Evolutionary conservation across 1,140 invertebrate species (phyloP).

Genomic region (Oncopodura yosiiana): DNA sequence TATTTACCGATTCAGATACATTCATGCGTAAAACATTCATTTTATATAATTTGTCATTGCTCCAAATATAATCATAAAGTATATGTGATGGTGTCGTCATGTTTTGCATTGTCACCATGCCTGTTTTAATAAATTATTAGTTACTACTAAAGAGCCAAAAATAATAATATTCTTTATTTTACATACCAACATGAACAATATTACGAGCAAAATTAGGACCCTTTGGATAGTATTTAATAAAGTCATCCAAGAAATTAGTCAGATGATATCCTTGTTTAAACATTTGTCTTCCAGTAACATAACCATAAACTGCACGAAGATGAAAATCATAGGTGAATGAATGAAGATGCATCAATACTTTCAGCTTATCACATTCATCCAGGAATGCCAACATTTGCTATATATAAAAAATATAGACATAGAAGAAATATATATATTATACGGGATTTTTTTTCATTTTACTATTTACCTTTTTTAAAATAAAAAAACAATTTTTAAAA

Average conservation of each 20-base stretch:
- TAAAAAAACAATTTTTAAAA: too few species aligned
- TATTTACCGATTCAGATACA: slow-evolving; percentile 13
- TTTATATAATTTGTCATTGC: slow-evolving; percentile 57
- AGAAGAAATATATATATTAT: slow-evolving; percentile 9
- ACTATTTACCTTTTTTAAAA: too few species aligned
- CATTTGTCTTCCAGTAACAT: slow-evolving; percentile 53
- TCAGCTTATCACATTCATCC: slow-evolving; percentile 66
- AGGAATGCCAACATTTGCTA: slow-evolving; percentile 61
- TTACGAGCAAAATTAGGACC: slow-evolving; percentile 73
- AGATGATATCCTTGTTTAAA: slow-evolving; percentile 62
- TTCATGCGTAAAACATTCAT: slow-evolving; percentile 61
- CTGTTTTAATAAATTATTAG: background rate
- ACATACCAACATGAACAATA: slow-evolving; percentile 57
- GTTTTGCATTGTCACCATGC: slow-evolving; percentile 48
- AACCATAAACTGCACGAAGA: slow-evolving; percentile 60
- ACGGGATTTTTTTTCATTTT: too few species aligned
- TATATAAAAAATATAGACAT: slow-evolving; percentile 34
- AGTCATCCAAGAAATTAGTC: slow-evolving; percentile 68
- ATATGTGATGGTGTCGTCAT: slow-evolving; percentile 54
- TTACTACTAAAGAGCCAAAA: slow-evolving; percentile 4
- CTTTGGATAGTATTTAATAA: slow-evolving; percentile 72
- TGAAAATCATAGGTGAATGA: slow-evolving; percentile 84
- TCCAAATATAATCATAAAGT: slow-evolving; percentile 61
- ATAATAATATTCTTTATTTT: slow-evolving; percentile 20
- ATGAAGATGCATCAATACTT: slow-evolving; percentile 66